phyloP scores from a whole-genome alignment of 2,113 vertebrate species.

The Accipiter virgatus region DNA sequence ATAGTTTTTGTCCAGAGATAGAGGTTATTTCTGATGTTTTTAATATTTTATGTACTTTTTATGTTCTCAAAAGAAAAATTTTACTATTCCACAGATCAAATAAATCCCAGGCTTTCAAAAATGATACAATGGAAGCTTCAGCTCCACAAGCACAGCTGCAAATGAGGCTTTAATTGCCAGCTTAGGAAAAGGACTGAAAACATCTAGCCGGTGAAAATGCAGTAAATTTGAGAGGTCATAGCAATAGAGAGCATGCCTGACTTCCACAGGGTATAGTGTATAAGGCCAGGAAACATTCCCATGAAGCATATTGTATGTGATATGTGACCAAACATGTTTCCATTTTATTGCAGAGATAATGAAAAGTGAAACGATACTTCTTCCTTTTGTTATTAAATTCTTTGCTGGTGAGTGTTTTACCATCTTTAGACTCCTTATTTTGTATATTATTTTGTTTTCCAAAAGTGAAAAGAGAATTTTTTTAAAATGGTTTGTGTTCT shows the following conservation, averaged over 20 bases:
- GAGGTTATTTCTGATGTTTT: not conserved
- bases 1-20: not conserved
- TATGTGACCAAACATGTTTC: not conserved
- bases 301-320: not conserved
- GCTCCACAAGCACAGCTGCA: slow-evolving; percentile 42
- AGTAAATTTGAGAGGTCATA: slow-evolving; percentile 5
- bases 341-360: not conserved
- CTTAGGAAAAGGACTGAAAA: slow-evolving; percentile 34
- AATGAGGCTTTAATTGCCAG: slow-evolving; percentile 51
- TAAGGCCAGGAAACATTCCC: not conserved
- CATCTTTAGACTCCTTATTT: not conserved
- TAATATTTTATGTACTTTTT: not conserved
- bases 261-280: not conserved
- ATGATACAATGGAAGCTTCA: not conserved
- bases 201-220: slow-evolving; percentile 20
- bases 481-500: not conserved
- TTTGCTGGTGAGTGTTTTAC: not conserved
- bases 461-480: not conserved
- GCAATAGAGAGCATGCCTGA: not conserved
- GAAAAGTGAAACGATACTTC: not conserved
- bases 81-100: not conserved
- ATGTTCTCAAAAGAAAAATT: not conserved
- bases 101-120: not conserved
- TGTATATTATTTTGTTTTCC: not conserved
- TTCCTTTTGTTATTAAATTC: not conserved